Evolutionary conservation across 64 coral and sea anemone species (phyloP), one percentile per base, ranked within the genome.

Genomic region (Actinia tenebrosa): DNA sequence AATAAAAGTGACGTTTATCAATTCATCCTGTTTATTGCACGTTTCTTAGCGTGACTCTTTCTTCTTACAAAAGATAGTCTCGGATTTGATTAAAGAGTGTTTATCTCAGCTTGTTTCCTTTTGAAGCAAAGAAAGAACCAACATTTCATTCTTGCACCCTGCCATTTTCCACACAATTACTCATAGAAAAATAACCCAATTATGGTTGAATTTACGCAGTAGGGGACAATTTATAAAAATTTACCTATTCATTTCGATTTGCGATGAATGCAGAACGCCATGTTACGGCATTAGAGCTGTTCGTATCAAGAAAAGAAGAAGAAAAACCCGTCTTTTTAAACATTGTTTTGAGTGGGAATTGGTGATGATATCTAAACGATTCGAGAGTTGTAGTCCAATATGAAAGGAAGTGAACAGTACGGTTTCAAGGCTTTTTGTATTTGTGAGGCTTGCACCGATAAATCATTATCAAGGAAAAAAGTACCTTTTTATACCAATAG

Each of bases 401-500:
- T 75, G 69, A 75, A 42, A 13, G 27, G 69, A 42, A 75, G 23
- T 75, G 23, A 26, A 9, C 69, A 26, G 3, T 7, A 14, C 69
- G 5, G 19, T 3, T 20, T 66, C 7, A 66, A 66, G 63, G 63
- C 5, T 8, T 75, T 26, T 3, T 52, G 79, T 11, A 10, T 81
- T 50, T 52, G 79, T 23, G 44, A 52, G 4, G 44, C 79, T 45
- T 81, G 79, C 5, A 53, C 16, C 3, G 79, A 81, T 53, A 81
- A 81, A 81, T 53, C 16, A 20, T 54, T 53, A 10, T 81, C 79
- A 23, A 45, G 5, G 8, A 16, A 53, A 22, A 81, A 81, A 81
- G 50, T 81, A 37, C 79, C 79, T 5, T 81, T 81, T 81, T 81
- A 81, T 50, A 81, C 46, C 44, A 81, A 81, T 53, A 81, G 79